Base-by-base conservation (phyloP, 1,140 invertebrate genomes). In the Camponotus floridanus region DNA sequence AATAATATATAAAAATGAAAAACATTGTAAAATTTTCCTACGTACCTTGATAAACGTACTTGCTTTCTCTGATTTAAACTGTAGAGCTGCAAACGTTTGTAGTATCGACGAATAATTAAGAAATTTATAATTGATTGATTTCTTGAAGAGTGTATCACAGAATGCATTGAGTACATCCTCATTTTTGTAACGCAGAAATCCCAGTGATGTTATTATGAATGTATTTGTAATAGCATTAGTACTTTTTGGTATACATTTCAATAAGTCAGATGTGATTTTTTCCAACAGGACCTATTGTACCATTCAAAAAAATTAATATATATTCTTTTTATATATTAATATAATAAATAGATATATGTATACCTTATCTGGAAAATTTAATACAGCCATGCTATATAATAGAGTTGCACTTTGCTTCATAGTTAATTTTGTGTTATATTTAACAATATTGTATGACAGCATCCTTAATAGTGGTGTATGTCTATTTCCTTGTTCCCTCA, bases 331-430 rank as follows among this genome's bases (percentile, higher is more conserved):
- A 45, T 62, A 65, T 8, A 80, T 33, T n/a, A 7, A 61, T 45
- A 9, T 18, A 59, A 39, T 45, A 21, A 6, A 51, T 36, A 33
- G 9, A 11, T 71, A 33, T 74, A 13, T 39, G 7, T 8, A 8
- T 74, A 74, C 79, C 79, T 61, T 83, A 33, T 83, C 79, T 48
- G 31, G 39, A 74, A 83, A 83, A 83, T 61, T 83, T 2, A 83
- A 57, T 62, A 73, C 4, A 21, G 68, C 67, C 68, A 83, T 73
- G 26, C 68, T 83, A 15, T 83, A 83, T 11, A 83, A 73, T 6
- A 83, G 31, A 73, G 39, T 48, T 6, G 79, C 39, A n/a, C 79
- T 73, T 21, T 83, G 68, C 3, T 83, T 73, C n/a, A 83, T 7
- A 48, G 61, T 33, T 62, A 83, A 61, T n/a, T 11, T 45, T n/a